Evolutionary conservation across 2,113 vertebrate species (phyloP).

Genomic region (Tinamus guttatus): DNA sequence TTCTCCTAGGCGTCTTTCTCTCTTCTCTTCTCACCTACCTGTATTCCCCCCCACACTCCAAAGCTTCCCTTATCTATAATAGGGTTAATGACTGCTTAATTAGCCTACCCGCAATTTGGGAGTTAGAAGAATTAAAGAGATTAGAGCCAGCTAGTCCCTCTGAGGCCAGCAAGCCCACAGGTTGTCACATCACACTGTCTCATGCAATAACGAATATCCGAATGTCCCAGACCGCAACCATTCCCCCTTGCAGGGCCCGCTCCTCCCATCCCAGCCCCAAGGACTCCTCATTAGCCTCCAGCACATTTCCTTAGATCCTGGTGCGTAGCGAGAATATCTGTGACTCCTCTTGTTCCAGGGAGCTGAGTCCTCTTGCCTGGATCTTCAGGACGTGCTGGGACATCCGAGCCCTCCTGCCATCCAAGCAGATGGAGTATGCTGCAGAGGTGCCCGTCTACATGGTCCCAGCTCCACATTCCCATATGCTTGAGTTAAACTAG

Average conservation of each 20-base stretch:
- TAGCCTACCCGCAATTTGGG: background rate
- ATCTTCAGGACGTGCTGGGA: background rate
- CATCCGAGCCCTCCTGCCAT: background rate
- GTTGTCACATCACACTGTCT: background rate
- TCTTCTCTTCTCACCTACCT: background rate
- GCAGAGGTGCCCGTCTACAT: background rate
- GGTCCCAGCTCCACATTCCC: too few relatives aligned
- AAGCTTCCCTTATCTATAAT: background rate
- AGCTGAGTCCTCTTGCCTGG: background rate
- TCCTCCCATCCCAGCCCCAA: accelerated
- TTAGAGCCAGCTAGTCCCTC: background rate
- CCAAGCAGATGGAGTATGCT: accelerated
- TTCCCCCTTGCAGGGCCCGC: background rate
- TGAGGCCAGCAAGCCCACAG: accelerated
- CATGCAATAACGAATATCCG: background rate
- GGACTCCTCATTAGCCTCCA: background rate
- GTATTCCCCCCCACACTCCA: background rate
- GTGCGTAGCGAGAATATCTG: background rate
- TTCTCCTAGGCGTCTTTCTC: background rate
- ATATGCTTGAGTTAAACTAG: background rate
- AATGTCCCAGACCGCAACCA: accelerated
- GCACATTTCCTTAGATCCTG: background rate
- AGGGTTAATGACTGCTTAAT: conserved; percentile 17
- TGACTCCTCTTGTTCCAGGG: background rate
- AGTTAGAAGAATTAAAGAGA: background rate